phyloP scores from a whole-genome alignment of 2,888 invertebrate species.

The Eilema griseolum region DNA sequence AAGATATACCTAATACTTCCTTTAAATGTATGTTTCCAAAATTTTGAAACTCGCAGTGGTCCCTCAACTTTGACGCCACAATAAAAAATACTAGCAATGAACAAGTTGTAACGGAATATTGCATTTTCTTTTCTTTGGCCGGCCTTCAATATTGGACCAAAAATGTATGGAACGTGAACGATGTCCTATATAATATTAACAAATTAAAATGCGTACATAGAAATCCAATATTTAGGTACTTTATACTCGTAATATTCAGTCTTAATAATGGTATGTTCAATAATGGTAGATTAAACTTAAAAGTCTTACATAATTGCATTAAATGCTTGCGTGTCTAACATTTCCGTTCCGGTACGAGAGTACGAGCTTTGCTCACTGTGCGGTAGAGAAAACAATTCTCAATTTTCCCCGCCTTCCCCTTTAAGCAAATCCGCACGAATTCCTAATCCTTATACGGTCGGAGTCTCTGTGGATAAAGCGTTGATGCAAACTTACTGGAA shows the following conservation, averaged over 20 bases:
- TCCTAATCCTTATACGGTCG: constrained; percentile 79
- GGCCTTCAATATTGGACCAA: too few species aligned
- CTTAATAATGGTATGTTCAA: constrained; percentile 22
- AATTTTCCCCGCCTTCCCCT: constrained; percentile 77
- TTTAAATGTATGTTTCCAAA: too few species aligned
- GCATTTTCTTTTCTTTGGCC: too few species aligned
- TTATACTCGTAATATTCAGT: not conserved
- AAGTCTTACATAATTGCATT: constrained; percentile 62
- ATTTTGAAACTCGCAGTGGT: too few species aligned
- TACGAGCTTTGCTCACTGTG: constrained; percentile 68
- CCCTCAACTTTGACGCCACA: too few species aligned
- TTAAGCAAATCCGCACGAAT: constrained; percentile 81
- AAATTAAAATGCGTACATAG: too few species aligned
- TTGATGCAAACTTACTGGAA: constrained; percentile 65
- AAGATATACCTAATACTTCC: too few species aligned
- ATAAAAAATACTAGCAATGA: too few species aligned
- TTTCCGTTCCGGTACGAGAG: constrained; percentile 60
- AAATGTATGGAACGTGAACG: too few species aligned
- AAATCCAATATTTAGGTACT: too few species aligned
- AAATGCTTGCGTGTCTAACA: constrained; percentile 61
- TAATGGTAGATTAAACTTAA: constrained; percentile 51
- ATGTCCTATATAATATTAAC: too few species aligned
- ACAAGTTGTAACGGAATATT: too few species aligned
- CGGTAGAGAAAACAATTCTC: constrained; percentile 78
- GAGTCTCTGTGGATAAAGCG: constrained; percentile 67